These are phyloP conservation scores for Apamea anceps DNA, from an alignment of 2,888 invertebrate species.

Conservation along the genomic window DNA sequence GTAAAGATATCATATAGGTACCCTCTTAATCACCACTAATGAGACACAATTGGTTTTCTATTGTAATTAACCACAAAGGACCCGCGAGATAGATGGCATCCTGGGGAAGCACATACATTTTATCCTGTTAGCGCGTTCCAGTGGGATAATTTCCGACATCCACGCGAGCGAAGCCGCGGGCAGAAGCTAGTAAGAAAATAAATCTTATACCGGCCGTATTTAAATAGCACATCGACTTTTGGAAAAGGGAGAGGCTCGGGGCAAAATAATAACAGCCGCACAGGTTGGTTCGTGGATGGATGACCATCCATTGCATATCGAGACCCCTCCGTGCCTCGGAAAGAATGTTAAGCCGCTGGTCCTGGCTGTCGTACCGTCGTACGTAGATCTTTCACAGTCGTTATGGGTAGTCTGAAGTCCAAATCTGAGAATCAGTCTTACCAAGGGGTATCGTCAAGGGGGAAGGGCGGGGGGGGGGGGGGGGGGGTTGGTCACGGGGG, in stretches of 20 bases:
- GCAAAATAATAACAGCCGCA: neutral
- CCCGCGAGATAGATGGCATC: no score
- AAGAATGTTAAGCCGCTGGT: neutral
- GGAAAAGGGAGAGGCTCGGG: neutral
- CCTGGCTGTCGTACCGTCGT: neutral
- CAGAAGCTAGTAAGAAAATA: no score
- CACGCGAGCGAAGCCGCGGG: no score
- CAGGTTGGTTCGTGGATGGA: neutral
- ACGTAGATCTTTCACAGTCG: neutral
- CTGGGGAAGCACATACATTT: no score
- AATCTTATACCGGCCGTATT: neutral
- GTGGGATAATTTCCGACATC: no score
- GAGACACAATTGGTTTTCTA: no score
- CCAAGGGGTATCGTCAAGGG: neutral
- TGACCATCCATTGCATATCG: neutral
- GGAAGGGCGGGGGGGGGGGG: no score
- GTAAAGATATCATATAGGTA: no score
- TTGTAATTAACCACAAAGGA: no score
- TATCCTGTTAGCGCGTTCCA: no score
- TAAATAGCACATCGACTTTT: neutral
- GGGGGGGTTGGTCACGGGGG: no score
- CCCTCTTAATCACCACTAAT: no score
- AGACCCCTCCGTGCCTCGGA: neutral
- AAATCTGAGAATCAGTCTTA: neutral
- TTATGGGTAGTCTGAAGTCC: neutral